Conservation (phyloP, 2,113 vertebrate species). For the Corythaixoides concolor region DNA sequence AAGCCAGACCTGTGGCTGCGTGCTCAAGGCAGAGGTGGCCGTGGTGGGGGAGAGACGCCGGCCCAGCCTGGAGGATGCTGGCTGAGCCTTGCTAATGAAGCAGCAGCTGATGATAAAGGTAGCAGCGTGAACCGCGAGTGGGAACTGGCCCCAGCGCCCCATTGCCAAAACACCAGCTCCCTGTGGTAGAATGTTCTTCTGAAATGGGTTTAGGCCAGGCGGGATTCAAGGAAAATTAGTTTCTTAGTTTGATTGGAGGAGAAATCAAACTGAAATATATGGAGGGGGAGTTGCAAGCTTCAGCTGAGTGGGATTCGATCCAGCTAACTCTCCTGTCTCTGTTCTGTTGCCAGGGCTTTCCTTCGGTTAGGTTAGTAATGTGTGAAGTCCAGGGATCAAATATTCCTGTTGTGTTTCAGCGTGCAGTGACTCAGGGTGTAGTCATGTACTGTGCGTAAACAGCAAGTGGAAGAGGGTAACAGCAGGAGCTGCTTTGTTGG, state of each 20-base stretch:
- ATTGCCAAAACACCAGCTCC: background rate
- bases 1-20: background rate
- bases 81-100: background rate
- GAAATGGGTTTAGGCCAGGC: slow-evolving; percentile 21
- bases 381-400: slow-evolving; percentile 50
- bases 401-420: slow-evolving; percentile 18
- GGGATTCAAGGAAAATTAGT: slow-evolving; percentile 56
- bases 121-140: background rate
- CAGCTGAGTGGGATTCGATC: slow-evolving; percentile 14
- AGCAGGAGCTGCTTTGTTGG: background rate
- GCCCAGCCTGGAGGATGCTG: background rate
- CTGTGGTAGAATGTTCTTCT: slow-evolving; percentile 40
- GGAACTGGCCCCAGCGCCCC: background rate
- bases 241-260: slow-evolving; percentile 18
- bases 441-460: slow-evolving; percentile 37
- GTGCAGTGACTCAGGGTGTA: slow-evolving; percentile 26
- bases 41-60: background rate
- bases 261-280: slow-evolving; percentile 33
- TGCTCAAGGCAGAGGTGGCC: background rate
- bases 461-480: background rate
- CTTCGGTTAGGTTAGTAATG: background rate
- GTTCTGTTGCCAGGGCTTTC: slow-evolving; percentile 29
- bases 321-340: slow-evolving; percentile 27
- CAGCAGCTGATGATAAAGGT: background rate
- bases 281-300: slow-evolving; percentile 28